phyloP scores from a whole-genome alignment of 2,888 invertebrate species.

The Entomobrya multifasciata region DNA sequence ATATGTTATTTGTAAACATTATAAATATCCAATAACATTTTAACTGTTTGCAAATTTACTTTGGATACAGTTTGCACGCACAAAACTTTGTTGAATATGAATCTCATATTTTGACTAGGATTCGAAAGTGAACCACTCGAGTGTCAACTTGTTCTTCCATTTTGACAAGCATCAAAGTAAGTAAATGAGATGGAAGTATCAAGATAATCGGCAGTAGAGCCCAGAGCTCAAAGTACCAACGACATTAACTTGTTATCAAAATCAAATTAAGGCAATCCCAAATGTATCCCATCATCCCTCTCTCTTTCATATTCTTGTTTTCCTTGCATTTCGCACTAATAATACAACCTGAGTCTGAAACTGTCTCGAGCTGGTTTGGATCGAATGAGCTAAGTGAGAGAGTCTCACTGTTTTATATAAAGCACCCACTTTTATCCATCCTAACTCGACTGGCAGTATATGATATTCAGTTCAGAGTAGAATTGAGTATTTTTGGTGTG shows the following conservation, averaged over 20 bases:
- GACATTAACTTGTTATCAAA: constrained; percentile 79
- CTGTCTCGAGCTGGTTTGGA: too few relatives aligned
- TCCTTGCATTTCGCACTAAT: constrained; percentile 8
- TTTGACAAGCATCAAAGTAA: constrained; percentile 65
- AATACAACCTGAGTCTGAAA: background rate
- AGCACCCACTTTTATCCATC: constrained; percentile 14
- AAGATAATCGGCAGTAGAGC: constrained; percentile 63
- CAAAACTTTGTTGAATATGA: background rate
- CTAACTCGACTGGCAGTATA: constrained; percentile 6
- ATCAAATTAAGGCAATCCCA: constrained; percentile 78
- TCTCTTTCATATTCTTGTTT: constrained; percentile 46
- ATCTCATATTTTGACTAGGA: constrained; percentile 50
- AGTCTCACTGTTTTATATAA: background rate
- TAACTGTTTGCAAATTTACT: constrained; percentile 5
- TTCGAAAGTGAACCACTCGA: constrained; percentile 1
- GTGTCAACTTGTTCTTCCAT: constrained; percentile 46
- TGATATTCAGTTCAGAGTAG: too few relatives aligned
- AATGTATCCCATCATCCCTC: constrained; percentile 58
- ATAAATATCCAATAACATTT: background rate
- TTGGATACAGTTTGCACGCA: constrained; percentile 5
- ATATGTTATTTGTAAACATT: background rate
- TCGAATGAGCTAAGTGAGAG: too few relatives aligned
- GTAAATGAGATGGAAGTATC: constrained; percentile 65
- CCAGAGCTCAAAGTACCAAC: constrained; percentile 65
- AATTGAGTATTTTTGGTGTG: too few relatives aligned